Percentiles rank a stretch among this genome's conserved stretches.
Conservation (phyloP, 2,888 invertebrate species). For the Danaus chrysippus region DNA sequence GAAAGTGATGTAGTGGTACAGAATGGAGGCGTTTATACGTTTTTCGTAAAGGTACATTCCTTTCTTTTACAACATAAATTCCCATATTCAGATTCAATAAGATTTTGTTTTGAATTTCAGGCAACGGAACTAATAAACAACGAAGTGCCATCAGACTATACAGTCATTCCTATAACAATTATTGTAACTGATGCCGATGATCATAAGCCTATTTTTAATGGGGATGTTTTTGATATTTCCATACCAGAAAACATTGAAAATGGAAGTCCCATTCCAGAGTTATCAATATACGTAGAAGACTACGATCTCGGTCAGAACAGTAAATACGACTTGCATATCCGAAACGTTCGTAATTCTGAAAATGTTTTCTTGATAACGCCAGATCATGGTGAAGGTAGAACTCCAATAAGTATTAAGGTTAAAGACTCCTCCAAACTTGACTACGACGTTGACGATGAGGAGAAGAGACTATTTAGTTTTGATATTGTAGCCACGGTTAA, state of each 20-base stretch:
- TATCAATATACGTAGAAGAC: slow-evolving; percentile 86
- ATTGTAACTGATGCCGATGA: slow-evolving; percentile 90
- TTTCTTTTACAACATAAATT: neutral
- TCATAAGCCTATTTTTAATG: slow-evolving; percentile 85
- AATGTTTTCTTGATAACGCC: slow-evolving; percentile 83
- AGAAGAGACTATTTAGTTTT: slow-evolving; percentile 81
- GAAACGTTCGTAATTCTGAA: slow-evolving; percentile 79
- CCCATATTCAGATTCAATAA: neutral
- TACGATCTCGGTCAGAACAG: slow-evolving; percentile 86
- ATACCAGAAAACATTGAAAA: slow-evolving; percentile 88
- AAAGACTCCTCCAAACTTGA: slow-evolving; percentile 82
- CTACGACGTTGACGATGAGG: slow-evolving; percentile 82
- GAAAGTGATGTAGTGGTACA: slow-evolving; percentile 86
- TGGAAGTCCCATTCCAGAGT: slow-evolving; percentile 83
- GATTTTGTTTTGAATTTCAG: slow-evolving; percentile 44
- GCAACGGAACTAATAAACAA: slow-evolving; percentile 87
- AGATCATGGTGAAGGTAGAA: slow-evolving; percentile 83
- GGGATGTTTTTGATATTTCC: slow-evolving; percentile 81
- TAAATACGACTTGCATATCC: slow-evolving; percentile 81
- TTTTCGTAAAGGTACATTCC: slow-evolving; percentile 77
- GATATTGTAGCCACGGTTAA: slow-evolving; percentile 82
- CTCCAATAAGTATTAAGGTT: slow-evolving; percentile 86
- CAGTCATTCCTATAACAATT: slow-evolving; percentile 84
- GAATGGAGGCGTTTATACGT: slow-evolving; percentile 88
- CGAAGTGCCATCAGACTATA: slow-evolving; percentile 83